phyloP scores from a whole-genome alignment of 2,797 vertebrate species.

The Parambassis ranga region DNA sequence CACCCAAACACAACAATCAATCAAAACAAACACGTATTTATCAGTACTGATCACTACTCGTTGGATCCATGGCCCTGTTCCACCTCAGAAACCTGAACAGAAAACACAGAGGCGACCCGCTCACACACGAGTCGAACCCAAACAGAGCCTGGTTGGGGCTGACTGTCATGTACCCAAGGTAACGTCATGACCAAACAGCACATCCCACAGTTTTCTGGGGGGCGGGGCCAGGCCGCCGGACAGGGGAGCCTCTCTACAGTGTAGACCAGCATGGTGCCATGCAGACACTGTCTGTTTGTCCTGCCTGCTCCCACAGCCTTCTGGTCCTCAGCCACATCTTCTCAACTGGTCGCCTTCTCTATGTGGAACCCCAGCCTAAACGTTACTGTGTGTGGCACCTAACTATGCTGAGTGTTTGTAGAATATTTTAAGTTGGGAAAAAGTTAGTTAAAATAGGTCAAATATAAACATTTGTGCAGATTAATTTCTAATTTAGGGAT shows the following conservation, averaged over 20 bases:
- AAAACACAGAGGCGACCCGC: conserved; percentile 15
- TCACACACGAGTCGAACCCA: conserved; percentile 46
- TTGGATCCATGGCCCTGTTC: conserved; percentile 50
- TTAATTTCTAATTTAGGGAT: conserved; percentile 4
- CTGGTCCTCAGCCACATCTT: conserved; percentile 72
- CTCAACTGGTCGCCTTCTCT: conserved; percentile 51
- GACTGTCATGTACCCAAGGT: conserved; percentile 99
- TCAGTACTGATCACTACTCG: not conserved
- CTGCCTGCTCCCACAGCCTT: conserved; percentile 32
- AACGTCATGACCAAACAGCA: conserved; percentile 97
- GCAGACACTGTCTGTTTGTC: conserved; percentile 53
- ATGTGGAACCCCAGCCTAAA: not conserved
- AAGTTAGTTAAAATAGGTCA: not conserved
- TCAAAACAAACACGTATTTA: conserved; percentile 59
- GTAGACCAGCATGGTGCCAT: conserved; percentile 79
- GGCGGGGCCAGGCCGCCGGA: conserved; percentile 74
- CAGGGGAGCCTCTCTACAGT: conserved; percentile 93
- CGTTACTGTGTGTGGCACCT: not conserved
- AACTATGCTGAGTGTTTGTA: not conserved
- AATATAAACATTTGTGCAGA: not conserved
- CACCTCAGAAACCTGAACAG: conserved; percentile 67
- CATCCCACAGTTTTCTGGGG: conserved; percentile 98
- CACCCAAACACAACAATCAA: conserved; percentile 57
- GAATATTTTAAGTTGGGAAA: not conserved
- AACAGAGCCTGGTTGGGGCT: conserved; percentile 96